Evolutionary conservation across 2,113 vertebrate genomes (phyloP).

Genomic region (Trogon melanurus): DNA sequence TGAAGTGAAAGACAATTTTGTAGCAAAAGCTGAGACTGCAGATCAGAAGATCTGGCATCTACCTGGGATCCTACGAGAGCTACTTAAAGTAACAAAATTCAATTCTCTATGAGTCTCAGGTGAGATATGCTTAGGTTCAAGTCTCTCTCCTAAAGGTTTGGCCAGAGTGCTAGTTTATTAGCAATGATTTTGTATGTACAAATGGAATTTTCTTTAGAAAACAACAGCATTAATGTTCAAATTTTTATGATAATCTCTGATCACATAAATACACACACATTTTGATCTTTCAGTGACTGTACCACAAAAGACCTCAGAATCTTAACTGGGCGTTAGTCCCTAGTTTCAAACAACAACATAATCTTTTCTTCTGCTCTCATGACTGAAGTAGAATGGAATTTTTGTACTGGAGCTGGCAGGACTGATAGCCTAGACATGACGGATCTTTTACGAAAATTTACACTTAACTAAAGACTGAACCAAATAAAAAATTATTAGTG

Average conservation of each 20-base stretch:
- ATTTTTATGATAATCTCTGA: not conserved
- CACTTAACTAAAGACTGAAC: not conserved
- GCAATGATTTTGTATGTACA: not conserved
- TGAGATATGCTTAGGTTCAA: not conserved
- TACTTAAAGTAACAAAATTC: not conserved
- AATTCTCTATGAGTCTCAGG: not conserved
- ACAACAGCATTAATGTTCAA: not conserved
- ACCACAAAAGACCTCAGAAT: not conserved
- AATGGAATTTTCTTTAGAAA: not conserved
- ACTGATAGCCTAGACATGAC: not conserved
- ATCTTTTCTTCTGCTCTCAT: not conserved
- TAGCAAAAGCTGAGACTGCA: not conserved
- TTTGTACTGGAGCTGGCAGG: not conserved
- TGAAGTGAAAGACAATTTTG: not conserved
- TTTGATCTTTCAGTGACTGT: not conserved
- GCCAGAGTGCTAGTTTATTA: not conserved
- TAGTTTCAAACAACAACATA: not conserved
- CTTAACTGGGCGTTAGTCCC: not conserved
- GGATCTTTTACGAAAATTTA: not conserved
- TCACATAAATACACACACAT: not conserved
- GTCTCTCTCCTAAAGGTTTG: not conserved
- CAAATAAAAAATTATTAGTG: not conserved
- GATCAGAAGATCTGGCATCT: not conserved
- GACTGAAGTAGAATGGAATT: not conserved
- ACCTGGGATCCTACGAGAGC: not conserved